A percentile compares a stretch with the other conserved stretches of the same genome.
phyloP scores from a whole-genome alignment of 2,888 invertebrate species.

The Diploptera punctata region DNA sequence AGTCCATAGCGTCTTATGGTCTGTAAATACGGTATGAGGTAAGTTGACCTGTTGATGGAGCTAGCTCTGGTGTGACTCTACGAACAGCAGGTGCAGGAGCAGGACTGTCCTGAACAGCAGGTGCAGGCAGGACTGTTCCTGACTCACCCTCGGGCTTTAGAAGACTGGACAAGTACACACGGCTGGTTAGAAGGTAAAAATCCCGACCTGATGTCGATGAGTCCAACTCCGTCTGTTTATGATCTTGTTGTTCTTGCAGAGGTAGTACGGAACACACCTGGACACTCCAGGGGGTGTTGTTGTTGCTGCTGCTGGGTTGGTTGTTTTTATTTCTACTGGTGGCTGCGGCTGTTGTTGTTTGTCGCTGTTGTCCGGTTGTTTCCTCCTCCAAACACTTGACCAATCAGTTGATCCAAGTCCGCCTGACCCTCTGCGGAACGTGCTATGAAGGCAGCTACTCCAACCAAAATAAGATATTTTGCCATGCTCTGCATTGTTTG shows the following conservation, averaged over 20 bases:
- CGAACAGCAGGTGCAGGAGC: too few species aligned
- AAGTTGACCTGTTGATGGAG: too few species aligned
- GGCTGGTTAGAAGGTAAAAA: conserved; percentile 28
- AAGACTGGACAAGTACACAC: conserved; percentile 35
- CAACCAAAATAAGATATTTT: too few species aligned
- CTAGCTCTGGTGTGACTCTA: too few species aligned
- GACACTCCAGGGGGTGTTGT: conserved; percentile 59
- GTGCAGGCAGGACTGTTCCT: too few species aligned
- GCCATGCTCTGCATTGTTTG: too few species aligned
- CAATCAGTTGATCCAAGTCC: conserved; percentile 30
- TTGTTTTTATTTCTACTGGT: neutral
- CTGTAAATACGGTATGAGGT: too few species aligned
- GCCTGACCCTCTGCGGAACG: too few species aligned
- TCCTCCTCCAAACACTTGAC: conserved; percentile 28
- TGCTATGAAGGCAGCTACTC: too few species aligned
- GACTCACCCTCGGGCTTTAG: conserved; percentile 18
- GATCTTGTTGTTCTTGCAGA: conserved; percentile 71
- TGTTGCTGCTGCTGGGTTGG: neutral
- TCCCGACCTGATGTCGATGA: conserved; percentile 76
- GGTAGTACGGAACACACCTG: conserved; percentile 80
- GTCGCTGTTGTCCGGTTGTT: neutral
- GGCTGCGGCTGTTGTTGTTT: neutral
- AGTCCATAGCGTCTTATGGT: too few species aligned
- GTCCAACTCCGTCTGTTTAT: conserved; percentile 73
- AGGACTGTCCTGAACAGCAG: too few species aligned